Conservation (phyloP, 30 jellyfish, hydroid and myxozoan genomes). For the Turritopsis rubra region DNA sequence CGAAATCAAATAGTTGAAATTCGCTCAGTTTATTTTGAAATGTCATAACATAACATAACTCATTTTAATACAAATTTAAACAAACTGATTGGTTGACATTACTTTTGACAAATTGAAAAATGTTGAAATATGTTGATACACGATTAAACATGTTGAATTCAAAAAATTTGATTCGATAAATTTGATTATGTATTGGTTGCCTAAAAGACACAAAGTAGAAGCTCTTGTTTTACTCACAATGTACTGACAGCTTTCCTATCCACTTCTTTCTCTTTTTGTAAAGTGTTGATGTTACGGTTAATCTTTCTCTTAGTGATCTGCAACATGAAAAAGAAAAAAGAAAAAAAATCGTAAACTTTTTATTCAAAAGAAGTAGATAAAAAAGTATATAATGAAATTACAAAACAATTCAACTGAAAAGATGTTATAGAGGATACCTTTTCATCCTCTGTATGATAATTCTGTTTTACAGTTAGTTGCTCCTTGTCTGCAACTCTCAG, state of each 20-base stretch:
- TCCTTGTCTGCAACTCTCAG: conserved; percentile 42
- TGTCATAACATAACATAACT: too few species aligned
- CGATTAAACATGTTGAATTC: too few species aligned
- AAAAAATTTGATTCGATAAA: too few species aligned
- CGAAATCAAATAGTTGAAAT: too few species aligned
- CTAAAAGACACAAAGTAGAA: too few species aligned
- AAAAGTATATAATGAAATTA: too few species aligned
- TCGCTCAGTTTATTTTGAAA: too few species aligned
- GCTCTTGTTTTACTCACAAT: conserved; percentile 32
- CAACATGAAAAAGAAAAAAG: not conserved
- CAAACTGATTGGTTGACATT: too few species aligned
- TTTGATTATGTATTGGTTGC: too few species aligned
- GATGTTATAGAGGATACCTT: conserved; percentile 34
- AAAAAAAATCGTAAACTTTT: not conserved
- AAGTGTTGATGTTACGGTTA: conserved; percentile 35
- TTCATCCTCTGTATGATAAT: conserved; percentile 32
- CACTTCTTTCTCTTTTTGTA: conserved; percentile 54
- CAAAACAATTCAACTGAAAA: not conserved
- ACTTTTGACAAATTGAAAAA: too few species aligned
- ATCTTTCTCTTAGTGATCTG: conserved; percentile 46
- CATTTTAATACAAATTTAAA: too few species aligned
- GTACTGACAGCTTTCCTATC: conserved; percentile 47
- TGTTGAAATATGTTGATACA: too few species aligned
- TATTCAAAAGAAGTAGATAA: not conserved
- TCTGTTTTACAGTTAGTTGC: conserved; percentile 36